Base-by-base conservation (phyloP, 2,888 invertebrate species). In the Blastobasis adustella region DNA sequence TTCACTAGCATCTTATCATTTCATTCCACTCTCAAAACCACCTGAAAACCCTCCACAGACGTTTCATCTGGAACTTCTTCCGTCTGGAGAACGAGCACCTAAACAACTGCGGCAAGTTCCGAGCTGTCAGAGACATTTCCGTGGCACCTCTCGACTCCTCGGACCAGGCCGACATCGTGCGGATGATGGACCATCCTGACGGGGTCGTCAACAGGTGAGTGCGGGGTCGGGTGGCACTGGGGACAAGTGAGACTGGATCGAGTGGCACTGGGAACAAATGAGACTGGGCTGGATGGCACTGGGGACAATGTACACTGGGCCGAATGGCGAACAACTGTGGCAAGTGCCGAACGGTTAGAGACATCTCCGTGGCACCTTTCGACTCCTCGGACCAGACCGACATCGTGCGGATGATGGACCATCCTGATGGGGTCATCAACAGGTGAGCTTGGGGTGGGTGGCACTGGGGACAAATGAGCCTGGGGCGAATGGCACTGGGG, bases 41-140 rank as follows among this genome's bases (percentile, higher is more conserved):
- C n/a, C n/a, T n/a, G n/a, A n/a, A n/a, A n/a, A n/a, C n/a, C n/a
- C n/a, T n/a, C n/a, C n/a, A n/a, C 75, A 95, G 96, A 71, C 92
- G 99, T 51, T 99, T 99, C 84, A 93, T 99, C 47, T 99, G 99
- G 99, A 99, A 99, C 86, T 99, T 97, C 86, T 98, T 99, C 90
- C 98, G 99, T 0, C 81, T 99, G 69, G 99, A 99, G 89, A 99
- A 99, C 89, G 99, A 99, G 76, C 99, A 99, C 80, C 89, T 99
- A 44, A 99, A 99, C 89, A 99, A 99, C 88, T 99, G 99, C 87
- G 99, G 99, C 79, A 95, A 96, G 88, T 99, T 99, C 90, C 91
- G 99, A 69, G 99, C 99, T 6, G 99, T 99, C 0, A 89, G 99
- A 5, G 99, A 99, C 82, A 99, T 99, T 58, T 97, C 96, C 0